Evolutionary conservation across 1,140 invertebrate genomes (phyloP), one percentile per base, ranked within the genome.

Genomic region (Musca vetustissima): DNA sequence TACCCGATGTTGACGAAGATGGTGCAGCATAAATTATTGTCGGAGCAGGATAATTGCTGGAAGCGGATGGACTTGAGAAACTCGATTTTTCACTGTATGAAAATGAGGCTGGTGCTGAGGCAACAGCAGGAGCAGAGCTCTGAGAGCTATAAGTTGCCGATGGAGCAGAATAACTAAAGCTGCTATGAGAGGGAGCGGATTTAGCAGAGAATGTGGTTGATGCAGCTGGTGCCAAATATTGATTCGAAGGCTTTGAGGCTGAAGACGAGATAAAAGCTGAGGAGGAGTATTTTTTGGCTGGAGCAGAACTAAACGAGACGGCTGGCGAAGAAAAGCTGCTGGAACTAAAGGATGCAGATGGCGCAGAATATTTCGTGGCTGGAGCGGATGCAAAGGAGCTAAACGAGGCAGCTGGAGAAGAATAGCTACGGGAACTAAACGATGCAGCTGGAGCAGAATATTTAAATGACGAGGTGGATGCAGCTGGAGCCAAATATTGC

Each of bases 371-470:
- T n/a, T n/a, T n/a, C n/a, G n/a, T n/a, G n/a, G n/a, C n/a, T 1
- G 75, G 73, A 19, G 28, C 73, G 9, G 67, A 49, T 14, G 25
- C 11, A 7, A 24, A 28, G 57, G 66, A 64, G 22, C n/a, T n/a
- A n/a, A n/a, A n/a, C n/a, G n/a, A n/a, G n/a, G 70, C 66, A 0
- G 73, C 70, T 48, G 68, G 68, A 15, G 48, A n/a, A 24, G 22
- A 55, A 13, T 14, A 55, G 1, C 52, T 22, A 7, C 13, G 4
- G 36, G 57, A 61, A 11, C 53, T 21, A 11, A 9, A 8, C 11
- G 36, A 43, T 9, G 36, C 53, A 13, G 22, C 21, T 13, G 53
- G 13, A 14, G 14, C 19, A 13, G 21, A 1, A 43, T 43, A 43
- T 7, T 13, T 32, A 43, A 8, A n/a, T 19, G 32, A 32, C 9